Base-by-base conservation (phyloP, 2,888 invertebrate species). In the Polietes domitor region DNA sequence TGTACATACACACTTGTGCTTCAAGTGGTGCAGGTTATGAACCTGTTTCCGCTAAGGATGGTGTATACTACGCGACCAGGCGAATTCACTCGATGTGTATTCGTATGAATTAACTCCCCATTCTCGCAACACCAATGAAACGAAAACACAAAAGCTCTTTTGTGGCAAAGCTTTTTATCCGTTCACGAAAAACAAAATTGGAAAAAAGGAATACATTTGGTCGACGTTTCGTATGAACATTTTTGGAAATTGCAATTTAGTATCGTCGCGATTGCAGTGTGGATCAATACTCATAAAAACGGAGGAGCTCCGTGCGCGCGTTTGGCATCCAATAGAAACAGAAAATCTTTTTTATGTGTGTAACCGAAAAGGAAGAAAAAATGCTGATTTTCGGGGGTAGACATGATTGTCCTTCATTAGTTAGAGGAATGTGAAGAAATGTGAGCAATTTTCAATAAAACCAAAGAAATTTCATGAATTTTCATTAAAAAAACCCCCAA, bases 261-360 rank as follows among this genome's bases (percentile, higher is more conserved):
- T 92, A 90, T 91, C 89, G 90, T 90, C 90, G 91, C 90, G 92
- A 90, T 90, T 92, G 92, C 92, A 92, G 92, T 90, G 86, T 89
- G 89, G 90, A 88, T 89, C 87, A 90, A 91, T 90, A 91, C 83
- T 88, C 85, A 86, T 72, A 75, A 74, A 85, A 77, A 58, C 58
- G 58, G 58, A 65, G 65, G 82, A 85, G 75, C 74, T 77, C 58
- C 41, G 61, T 77, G 61, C 74, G 61, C 73, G 21, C 58, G 77
- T 76, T 47, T 47, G 47, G 47, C 47, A 47, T 47, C 47, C 15
- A 12, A 47, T 47, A 47, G 74, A 84, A 75, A 81, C 61, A 73
- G 65, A 80, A 82, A 83, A 73, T 71, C 70, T 77, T 73, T 58
- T 55, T 41, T 37, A 19, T 61, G 70, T 74, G 68, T 70, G 72